These are phyloP conservation scores for Platycnemis pennipes DNA, from an alignment of 2,888 invertebrate genomes.

Conservation along the genomic window DNA sequence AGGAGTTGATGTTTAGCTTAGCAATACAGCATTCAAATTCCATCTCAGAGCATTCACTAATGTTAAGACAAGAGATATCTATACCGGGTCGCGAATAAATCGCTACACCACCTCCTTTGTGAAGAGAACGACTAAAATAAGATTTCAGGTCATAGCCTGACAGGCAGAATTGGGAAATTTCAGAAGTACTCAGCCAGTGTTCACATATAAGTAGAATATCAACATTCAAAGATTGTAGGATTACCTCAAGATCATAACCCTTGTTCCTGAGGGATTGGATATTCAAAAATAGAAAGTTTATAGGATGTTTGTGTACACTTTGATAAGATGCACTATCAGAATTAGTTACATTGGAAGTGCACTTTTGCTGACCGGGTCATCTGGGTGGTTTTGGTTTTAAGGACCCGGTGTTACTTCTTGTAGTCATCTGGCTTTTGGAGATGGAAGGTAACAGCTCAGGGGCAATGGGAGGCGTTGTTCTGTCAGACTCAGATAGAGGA, in stretches of 20 bases:
- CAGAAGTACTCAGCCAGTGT: not conserved
- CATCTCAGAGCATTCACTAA: not conserved
- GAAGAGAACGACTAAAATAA: constrained; percentile 1
- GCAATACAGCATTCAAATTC: not conserved
- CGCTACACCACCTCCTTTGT: constrained; percentile 1
- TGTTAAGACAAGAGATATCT: not conserved
- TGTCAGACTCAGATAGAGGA: no score
- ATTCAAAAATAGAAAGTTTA: not conserved
- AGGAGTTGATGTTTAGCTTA: not conserved
- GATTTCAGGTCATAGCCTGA: not conserved
- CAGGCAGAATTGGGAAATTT: not conserved
- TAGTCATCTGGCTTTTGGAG: not conserved
- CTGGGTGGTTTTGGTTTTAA: not conserved
- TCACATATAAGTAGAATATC: constrained; percentile 1
- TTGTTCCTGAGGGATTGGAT: not conserved
- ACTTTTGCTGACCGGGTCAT: not conserved
- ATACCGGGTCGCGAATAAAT: not conserved
- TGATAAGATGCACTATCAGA: not conserved
- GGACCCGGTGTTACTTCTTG: not conserved
- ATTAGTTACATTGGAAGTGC: not conserved
- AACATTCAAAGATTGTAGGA: not conserved
- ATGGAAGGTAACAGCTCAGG: not conserved
- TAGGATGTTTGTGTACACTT: not conserved
- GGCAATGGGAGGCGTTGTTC: not conserved
- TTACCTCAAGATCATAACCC: not conserved